Percentiles rank a stretch among this genome's conserved stretches.
These are phyloP conservation scores for Caenorhabditis angaria DNA, from an alignment of 2,888 invertebrate species.

Conservation along the genomic window DNA sequence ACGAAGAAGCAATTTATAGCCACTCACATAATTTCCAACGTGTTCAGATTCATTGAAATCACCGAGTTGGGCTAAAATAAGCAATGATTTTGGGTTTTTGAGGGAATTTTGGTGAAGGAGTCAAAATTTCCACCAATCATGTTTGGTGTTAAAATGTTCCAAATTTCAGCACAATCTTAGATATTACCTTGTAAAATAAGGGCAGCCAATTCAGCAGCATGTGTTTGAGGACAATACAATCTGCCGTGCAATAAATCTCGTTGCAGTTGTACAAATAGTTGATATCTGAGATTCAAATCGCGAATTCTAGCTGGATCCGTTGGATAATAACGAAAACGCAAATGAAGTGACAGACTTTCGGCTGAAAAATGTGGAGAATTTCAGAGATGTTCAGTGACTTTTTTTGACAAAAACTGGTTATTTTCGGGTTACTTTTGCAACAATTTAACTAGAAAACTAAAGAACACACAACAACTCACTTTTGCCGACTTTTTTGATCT, in stretches of 20 bases:
- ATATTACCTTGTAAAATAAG: slow-evolving; percentile 61
- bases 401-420: background rate
- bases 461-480: slow-evolving; percentile 32
- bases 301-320: slow-evolving; percentile 90
- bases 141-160: background rate
- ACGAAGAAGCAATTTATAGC: slow-evolving; percentile 88
- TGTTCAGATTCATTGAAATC: slow-evolving; percentile 88
- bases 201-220: slow-evolving; percentile 61
- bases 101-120: no score
- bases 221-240: slow-evolving; percentile 83
- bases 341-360: slow-evolving; percentile 83
- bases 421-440: background rate
- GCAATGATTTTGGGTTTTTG: no score
- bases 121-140: no score
- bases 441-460: background rate
- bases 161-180: background rate
- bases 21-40: slow-evolving; percentile 85
- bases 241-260: slow-evolving; percentile 93
- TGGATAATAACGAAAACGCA: slow-evolving; percentile 96
- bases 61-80: slow-evolving; percentile 85
- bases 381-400: slow-evolving; percentile 1
- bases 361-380: slow-evolving; percentile 37
- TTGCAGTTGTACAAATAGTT: slow-evolving; percentile 90
- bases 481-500: slow-evolving; percentile 41
- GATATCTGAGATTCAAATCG: slow-evolving; percentile 91